A percentile compares a stretch with the other conserved stretches of the same genome.
Evolutionary conservation across 2,888 invertebrate species (phyloP).

Genomic region (Hirtodrosophila confusa): DNA sequence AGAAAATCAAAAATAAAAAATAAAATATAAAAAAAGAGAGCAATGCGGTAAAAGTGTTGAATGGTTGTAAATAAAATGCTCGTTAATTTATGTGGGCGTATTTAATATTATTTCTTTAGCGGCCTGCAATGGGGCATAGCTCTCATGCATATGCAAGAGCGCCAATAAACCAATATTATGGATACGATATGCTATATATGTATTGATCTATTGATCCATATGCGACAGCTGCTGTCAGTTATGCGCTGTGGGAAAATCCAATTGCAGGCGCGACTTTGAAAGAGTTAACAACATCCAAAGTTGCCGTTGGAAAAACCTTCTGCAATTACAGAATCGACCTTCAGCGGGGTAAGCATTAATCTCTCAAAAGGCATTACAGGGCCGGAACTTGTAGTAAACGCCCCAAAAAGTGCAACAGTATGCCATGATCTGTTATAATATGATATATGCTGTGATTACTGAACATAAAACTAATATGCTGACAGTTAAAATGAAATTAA

Average conservation of each 20-base stretch:
- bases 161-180: neutral
- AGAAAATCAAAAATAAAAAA: conserved; percentile 11
- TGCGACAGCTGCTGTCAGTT: neutral
- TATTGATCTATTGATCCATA: conserved; percentile 14
- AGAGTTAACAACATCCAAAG: neutral
- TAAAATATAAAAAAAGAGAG: conserved; percentile 12
- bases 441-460: conserved; percentile 44
- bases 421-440: conserved; percentile 30
- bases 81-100: conserved; percentile 65
- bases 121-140: neutral
- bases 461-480: conserved; percentile 61
- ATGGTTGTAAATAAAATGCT: conserved; percentile 60
- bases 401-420: conserved; percentile 41
- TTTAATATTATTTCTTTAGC: conserved; percentile 21
- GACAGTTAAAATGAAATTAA: conserved; percentile 56
- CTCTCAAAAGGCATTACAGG: conserved; percentile 15
- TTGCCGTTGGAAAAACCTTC: conserved; percentile 6
- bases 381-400: conserved; percentile 21
- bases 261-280: neutral
- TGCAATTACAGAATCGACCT: conserved; percentile 44
- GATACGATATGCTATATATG: conserved; percentile 12
- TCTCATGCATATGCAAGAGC: conserved; percentile 21
- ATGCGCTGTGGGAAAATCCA: conserved; percentile 24
- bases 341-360: conserved; percentile 27
- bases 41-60: conserved; percentile 56